Percentiles rank a stretch among this genome's conserved stretches.
Conservation (phyloP, 37 sponge, comb jelly and placozoan genomes). For the Spongilla lacustris region DNA sequence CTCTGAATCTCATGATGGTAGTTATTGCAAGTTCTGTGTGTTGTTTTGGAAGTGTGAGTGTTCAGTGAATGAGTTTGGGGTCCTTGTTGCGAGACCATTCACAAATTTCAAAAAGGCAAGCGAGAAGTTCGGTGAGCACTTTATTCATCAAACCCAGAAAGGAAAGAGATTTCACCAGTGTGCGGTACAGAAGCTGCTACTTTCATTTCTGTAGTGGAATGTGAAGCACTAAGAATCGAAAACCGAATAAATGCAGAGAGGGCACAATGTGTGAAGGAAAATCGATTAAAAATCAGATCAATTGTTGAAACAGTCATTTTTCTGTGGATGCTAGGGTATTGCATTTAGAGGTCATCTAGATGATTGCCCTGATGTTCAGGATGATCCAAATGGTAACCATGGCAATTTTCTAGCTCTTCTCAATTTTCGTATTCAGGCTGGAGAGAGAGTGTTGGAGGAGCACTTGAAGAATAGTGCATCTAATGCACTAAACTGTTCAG, state of each 20-base stretch:
- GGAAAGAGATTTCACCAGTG: constrained; percentile 51
- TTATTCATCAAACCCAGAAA: constrained; percentile 1
- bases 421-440: constrained; percentile 55
- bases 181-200: constrained; percentile 18
- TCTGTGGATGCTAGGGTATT: constrained; percentile 56
- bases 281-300: constrained; percentile 44
- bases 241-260: constrained; percentile 18
- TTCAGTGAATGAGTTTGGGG: constrained; percentile 31
- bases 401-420: constrained; percentile 72
- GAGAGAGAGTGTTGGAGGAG: constrained; percentile 53
- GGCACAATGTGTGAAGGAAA: constrained; percentile 20
- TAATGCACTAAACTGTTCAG: constrained; percentile 67
- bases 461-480: constrained; percentile 47
- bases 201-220: too few species aligned
- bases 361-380: constrained; percentile 26
- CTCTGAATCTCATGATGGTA: constrained; percentile 51
- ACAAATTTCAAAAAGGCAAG: constrained; percentile 58
- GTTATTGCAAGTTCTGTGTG: constrained; percentile 69
- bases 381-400: constrained; percentile 45
- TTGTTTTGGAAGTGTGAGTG: constrained; percentile 34
- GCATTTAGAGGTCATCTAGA: constrained; percentile 68
- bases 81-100: constrained; percentile 44
- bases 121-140: constrained; percentile 52
- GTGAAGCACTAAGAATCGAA: constrained; percentile 25
- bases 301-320: constrained; percentile 60